phyloP scores from a whole-genome alignment of 1,140 invertebrate genomes.

The Stegodyphus mimosarum region DNA sequence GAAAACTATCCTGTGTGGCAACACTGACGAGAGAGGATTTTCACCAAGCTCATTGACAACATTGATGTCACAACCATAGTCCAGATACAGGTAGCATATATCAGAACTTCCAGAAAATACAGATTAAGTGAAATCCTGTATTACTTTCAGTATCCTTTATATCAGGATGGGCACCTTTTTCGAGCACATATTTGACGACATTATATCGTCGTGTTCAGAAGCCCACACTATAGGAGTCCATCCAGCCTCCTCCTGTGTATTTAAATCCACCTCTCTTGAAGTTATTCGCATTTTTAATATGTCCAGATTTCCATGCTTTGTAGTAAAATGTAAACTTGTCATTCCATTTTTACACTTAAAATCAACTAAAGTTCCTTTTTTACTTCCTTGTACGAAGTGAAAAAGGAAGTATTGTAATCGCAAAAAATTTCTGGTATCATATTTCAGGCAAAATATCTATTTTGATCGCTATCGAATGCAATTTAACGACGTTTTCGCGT shows the following conservation, averaged over 20 bases:
- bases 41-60: slow-evolving; percentile 87
- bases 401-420: no score
- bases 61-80: slow-evolving; percentile 80
- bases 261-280: slow-evolving; percentile 66
- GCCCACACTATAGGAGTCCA: slow-evolving; percentile 96
- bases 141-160: slow-evolving; percentile 86
- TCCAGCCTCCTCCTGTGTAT: slow-evolving; percentile 86
- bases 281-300: slow-evolving; percentile 73
- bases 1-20: no score
- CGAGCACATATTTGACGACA: slow-evolving; percentile 80
- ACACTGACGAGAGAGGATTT: slow-evolving; percentile 76
- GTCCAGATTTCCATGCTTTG: slow-evolving; percentile 79
- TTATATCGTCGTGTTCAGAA: slow-evolving; percentile 84
- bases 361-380: no score
- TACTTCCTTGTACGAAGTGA: no score
- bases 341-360: slow-evolving; percentile 86
- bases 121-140: slow-evolving; percentile 88
- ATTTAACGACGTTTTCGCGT: no score
- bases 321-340: slow-evolving; percentile 85
- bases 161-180: slow-evolving; percentile 82
- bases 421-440: no score
- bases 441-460: no score
- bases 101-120: slow-evolving; percentile 82
- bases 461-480: no score
- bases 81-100: slow-evolving; percentile 80